phyloP scores from a whole-genome alignment of 2,888 invertebrate genomes.

The Lasioglossum villosulum region DNA sequence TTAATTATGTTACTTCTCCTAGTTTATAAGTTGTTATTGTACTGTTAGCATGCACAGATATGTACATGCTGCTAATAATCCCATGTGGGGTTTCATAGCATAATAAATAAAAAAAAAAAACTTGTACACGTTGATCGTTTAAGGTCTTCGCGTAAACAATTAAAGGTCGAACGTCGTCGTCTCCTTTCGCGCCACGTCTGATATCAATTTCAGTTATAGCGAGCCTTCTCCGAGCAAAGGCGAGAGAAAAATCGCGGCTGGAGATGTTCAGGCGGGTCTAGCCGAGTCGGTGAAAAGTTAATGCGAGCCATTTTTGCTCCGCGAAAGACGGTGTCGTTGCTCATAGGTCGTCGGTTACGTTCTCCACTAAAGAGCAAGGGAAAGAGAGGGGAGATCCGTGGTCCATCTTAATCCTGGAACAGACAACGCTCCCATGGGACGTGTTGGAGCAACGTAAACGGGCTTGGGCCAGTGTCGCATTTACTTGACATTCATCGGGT shows the following conservation, averaged over 20 bases:
- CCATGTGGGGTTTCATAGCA: too few species aligned
- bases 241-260: neutral
- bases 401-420: slow-evolving; percentile 20
- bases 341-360: neutral
- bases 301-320: neutral
- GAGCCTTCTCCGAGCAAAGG: neutral
- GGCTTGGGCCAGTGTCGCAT: slow-evolving; percentile 47
- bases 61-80: too few species aligned
- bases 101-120: too few species aligned
- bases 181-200: neutral
- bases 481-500: slow-evolving; percentile 65
- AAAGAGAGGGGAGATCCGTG: neutral
- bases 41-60: too few species aligned
- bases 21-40: too few species aligned
- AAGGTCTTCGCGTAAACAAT: neutral
- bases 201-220: neutral
- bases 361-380: neutral
- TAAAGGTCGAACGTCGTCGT: neutral
- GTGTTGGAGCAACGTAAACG: slow-evolving; percentile 40
- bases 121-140: too few species aligned
- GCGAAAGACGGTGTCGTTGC: neutral
- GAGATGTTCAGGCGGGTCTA: neutral
- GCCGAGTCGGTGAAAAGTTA: slow-evolving; percentile 9
- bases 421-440: slow-evolving; percentile 48
- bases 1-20: too few species aligned